Base-by-base conservation (phyloP, 2,888 invertebrate species). In the Apocheima hispidaria region DNA sequence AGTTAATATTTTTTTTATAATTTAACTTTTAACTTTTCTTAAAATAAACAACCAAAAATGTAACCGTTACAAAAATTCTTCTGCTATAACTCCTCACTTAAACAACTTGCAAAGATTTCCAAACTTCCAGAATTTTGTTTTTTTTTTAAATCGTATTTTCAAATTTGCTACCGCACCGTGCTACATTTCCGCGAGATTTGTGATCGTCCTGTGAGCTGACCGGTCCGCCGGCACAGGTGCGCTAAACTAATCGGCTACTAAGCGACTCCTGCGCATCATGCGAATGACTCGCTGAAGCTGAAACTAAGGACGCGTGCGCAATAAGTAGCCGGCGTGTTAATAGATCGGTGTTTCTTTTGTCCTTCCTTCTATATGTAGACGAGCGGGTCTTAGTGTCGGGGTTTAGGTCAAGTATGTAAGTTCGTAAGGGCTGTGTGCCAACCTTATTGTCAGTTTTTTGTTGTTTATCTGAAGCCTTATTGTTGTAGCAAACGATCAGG, bases 271-370 rank as follows among this genome's bases (percentile, higher is more conserved):
- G 75, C 71, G 66, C 63, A 68, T 68, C 21, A 26, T 14, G 4
- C 35, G n/a, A n/a, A n/a, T n/a, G n/a, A n/a, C 40, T 40, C 78
- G 44, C 80, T 81, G 81, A 79, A 81, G 73, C 76, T 81, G 80
- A 79, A 79, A 69, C 65, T 75, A 74, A 79, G 64, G 73, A 71
- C 51, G 68, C 57, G 70, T 38, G n/a, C 71, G 68, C 67, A 72
- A 53, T 56, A 23, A 28, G n/a, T 16, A 40, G 26, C 28, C 18
- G 10, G 21, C 20, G 18, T 2, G 21, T 4, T 49, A 20, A 33
- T 20, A 23, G 7, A 36, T 14, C 49, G n/a, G 23, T 2, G 20
- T 33, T n/a, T n/a, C n/a, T n/a, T n/a, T 44, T 44, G 7, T 20
- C 16, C 10, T 18, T 14, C 16, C 23, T 44, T 26, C 28, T 28